Evolutionary conservation across 2,113 vertebrate genomes (phyloP).

Genomic region (Crocuta crocuta): DNA sequence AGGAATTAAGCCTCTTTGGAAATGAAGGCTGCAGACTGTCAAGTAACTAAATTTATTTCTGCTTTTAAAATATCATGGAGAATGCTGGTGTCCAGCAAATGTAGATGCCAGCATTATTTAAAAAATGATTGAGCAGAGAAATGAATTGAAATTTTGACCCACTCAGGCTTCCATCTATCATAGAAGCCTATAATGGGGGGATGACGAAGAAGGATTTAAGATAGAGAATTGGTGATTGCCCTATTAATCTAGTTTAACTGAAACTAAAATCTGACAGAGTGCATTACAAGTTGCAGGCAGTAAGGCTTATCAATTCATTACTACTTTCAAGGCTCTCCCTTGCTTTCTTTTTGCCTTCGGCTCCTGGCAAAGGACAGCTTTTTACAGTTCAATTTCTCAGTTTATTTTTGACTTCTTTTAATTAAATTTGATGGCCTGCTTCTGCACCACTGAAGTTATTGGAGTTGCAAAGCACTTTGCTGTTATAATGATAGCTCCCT

Average conservation of each 20-base stretch:
- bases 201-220: slow-evolving; percentile 82
- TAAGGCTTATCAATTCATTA: slow-evolving; percentile 87
- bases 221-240: slow-evolving; percentile 79
- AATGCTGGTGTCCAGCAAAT: slow-evolving; percentile 66
- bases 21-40: slow-evolving; percentile 19
- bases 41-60: slow-evolving; percentile 76
- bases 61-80: slow-evolving; percentile 70
- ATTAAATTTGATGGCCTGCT: slow-evolving; percentile 90
- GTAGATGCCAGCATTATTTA: slow-evolving; percentile 74
- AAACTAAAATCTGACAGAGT: slow-evolving; percentile 86
- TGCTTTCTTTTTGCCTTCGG: slow-evolving; percentile 83
- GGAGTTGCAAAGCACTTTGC: slow-evolving; percentile 87
- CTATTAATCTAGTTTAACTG: slow-evolving; percentile 88
- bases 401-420: slow-evolving; percentile 91
- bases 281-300: slow-evolving; percentile 84
- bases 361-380: slow-evolving; percentile 85
- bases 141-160: slow-evolving; percentile 82
- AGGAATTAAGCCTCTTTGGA: slow-evolving; percentile 32
- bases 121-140: slow-evolving; percentile 78
- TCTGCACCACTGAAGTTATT: slow-evolving; percentile 85
- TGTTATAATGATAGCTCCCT: slow-evolving; percentile 88
- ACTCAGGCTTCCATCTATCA: slow-evolving; percentile 79
- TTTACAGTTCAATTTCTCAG: slow-evolving; percentile 88
- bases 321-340: slow-evolving; percentile 83
- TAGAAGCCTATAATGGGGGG: slow-evolving; percentile 50